phyloP scores from a whole-genome alignment of 2,113 vertebrate genomes.

The Perca schrenkii region DNA sequence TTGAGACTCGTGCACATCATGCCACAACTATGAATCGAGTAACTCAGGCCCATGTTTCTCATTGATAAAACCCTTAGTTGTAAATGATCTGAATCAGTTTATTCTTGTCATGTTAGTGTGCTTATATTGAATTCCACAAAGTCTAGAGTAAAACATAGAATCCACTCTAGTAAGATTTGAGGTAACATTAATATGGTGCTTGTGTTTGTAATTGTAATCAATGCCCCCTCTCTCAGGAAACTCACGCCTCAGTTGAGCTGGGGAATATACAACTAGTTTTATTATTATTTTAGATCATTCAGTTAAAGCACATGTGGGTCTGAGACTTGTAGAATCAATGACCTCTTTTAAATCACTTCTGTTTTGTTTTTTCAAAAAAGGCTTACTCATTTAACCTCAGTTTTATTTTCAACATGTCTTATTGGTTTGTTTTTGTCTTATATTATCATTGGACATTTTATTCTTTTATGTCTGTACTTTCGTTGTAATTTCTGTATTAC shows the following conservation, averaged over 20 bases:
- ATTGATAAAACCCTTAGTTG: neutral
- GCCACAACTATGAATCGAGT: neutral
- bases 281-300: neutral
- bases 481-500: too few species aligned
- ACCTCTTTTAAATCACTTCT: too few species aligned
- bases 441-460: too few species aligned
- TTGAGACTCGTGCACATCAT: neutral
- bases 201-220: conserved; percentile 13
- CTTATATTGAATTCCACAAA: conserved; percentile 14
- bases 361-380: too few species aligned
- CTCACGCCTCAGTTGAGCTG: neutral
- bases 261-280: neutral
- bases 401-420: too few species aligned
- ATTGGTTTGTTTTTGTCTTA: too few species aligned
- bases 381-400: too few species aligned
- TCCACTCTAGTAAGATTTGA: conserved; percentile 21
- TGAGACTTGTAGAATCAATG: too few species aligned
- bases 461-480: too few species aligned
- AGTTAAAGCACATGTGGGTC: neutral
- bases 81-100: conserved; percentile 1
- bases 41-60: neutral
- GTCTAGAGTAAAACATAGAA: conserved; percentile 9
- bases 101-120: conserved; percentile 25
- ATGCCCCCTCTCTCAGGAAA: neutral
- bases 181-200: conserved; percentile 37